Percentiles rank a stretch among this genome's conserved stretches.
Conservation (phyloP, 2,888 invertebrate genomes). For the Oligia strigilis region DNA sequence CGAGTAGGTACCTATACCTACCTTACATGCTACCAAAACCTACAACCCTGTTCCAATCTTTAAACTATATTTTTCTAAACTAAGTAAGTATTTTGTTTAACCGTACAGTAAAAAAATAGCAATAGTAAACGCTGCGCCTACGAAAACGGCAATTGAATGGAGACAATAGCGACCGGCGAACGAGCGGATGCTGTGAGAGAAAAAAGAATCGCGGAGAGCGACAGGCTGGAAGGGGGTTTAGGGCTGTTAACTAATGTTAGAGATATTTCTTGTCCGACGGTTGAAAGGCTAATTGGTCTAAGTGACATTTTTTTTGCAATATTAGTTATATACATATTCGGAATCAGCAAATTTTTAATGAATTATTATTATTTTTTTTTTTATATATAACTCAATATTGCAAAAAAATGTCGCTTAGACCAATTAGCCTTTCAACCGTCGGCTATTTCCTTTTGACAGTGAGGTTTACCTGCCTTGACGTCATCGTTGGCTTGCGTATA, state of each 20-base stretch:
- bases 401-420: too few species aligned
- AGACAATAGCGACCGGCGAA: slow-evolving; percentile 77
- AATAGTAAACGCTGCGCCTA: slow-evolving; percentile 35
- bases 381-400: too few species aligned
- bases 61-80: not conserved
- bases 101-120: slow-evolving; percentile 2
- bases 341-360: too few species aligned
- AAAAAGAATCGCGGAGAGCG: slow-evolving; percentile 51
- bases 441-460: not conserved
- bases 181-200: slow-evolving; percentile 68
- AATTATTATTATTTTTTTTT: too few species aligned
- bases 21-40: not conserved
- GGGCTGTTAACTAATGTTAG: slow-evolving; percentile 34
- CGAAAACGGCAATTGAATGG: slow-evolving; percentile 72
- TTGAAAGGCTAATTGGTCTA: too few species aligned
- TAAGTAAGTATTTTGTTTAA: not conserved
- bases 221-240: slow-evolving; percentile 12
- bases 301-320: too few species aligned
- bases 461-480: not conserved
- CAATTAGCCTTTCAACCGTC: too few species aligned
- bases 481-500: not conserved
- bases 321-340: too few species aligned
- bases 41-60: not conserved
- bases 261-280: not conserved
- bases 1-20: too few species aligned